Evolutionary conservation across 2,888 invertebrate genomes (phyloP).

Genomic region (Hetaerina titia): DNA sequence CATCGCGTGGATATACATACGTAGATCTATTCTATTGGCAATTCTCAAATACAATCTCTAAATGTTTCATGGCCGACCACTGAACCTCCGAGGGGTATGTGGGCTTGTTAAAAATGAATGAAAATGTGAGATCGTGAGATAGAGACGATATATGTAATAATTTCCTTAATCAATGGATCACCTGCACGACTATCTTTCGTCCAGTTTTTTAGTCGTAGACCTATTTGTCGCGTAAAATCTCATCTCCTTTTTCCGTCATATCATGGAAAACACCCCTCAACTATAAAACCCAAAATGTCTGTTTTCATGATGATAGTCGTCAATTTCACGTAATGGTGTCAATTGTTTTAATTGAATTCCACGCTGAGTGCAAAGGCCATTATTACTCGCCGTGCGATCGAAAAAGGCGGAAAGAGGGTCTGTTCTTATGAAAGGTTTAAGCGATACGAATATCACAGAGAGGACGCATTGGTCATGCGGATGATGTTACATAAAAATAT

Average conservation of each 20-base stretch:
- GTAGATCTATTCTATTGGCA: too few species aligned
- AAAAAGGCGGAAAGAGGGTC: not conserved
- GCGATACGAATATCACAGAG: too few species aligned
- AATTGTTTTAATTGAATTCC: conserved; percentile 13
- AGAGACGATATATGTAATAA: too few species aligned
- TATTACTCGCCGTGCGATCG: not conserved
- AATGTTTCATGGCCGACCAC: too few species aligned
- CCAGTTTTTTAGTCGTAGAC: not conserved
- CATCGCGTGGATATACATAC: too few species aligned
- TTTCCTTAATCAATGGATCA: not conserved
- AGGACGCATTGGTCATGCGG: too few species aligned
- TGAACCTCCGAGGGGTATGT: too few species aligned
- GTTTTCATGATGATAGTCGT: not conserved
- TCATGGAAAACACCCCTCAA: not conserved
- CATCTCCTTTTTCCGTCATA: not conserved
- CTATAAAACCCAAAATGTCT: not conserved
- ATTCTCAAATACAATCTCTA: too few species aligned
- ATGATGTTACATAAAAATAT: too few species aligned
- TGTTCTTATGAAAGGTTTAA: not conserved
- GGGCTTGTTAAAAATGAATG: too few species aligned
- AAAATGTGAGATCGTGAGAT: too few species aligned
- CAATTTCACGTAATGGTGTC: not conserved
- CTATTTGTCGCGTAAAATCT: not conserved
- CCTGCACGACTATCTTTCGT: not conserved
- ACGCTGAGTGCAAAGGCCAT: not conserved